Conservation (phyloP, 1,140 invertebrate genomes). For the Macrotrachela quadricornifera region DNA sequence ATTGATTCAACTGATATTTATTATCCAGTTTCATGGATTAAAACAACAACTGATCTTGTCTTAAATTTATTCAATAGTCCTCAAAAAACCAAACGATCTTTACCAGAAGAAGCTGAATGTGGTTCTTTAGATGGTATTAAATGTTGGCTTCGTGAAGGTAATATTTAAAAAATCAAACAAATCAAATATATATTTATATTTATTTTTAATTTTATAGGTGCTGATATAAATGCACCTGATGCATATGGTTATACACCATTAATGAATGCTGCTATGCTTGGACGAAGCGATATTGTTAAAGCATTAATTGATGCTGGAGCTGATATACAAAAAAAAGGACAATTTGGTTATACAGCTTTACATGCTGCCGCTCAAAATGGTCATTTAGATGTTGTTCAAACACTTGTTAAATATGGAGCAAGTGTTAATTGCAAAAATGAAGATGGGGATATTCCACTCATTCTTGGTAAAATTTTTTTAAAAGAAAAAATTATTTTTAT, state of each 20-base stretch:
- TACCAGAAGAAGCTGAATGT: conserved; percentile 7
- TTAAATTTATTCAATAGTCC: background rate
- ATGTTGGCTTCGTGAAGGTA: conserved; percentile 7
- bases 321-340: conserved; percentile 5
- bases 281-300: background rate
- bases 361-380: conserved; percentile 7
- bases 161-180: background rate
- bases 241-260: conserved; percentile 8
- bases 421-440: conserved; percentile 5
- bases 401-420: background rate
- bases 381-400: conserved; percentile 1
- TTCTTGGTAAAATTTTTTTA: background rate
- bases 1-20: too few species aligned
- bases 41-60: background rate
- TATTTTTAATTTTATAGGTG: background rate
- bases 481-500: too few species aligned
- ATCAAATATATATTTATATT: too few species aligned
- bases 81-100: conserved; percentile 2
- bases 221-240: conserved; percentile 3
- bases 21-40: too few species aligned
- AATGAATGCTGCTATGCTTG: background rate
- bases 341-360: conserved; percentile 4
- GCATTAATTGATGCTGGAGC: conserved; percentile 5
- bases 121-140: conserved; percentile 1
- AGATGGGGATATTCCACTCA: background rate